phyloP scores from a whole-genome alignment of 2,888 invertebrate species.

The Rhimphoctona megacephalus region DNA sequence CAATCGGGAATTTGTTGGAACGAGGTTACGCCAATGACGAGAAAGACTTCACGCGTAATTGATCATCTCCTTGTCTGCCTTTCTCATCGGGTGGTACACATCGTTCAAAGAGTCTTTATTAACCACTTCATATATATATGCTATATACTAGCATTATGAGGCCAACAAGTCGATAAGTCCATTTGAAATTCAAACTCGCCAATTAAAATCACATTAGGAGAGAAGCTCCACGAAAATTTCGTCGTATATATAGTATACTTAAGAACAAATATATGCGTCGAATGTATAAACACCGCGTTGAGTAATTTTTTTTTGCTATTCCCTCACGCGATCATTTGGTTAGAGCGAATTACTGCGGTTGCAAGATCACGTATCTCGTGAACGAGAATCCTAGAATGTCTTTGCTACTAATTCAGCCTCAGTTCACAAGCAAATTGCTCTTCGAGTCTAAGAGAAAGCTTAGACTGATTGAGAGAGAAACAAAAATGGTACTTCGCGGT shows the following conservation, averaged over 20 bases:
- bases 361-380: conserved; percentile 15
- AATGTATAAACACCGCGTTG: conserved; percentile 25
- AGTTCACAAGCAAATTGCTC: background rate
- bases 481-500: background rate
- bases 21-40: conserved; percentile 69
- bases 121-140: background rate
- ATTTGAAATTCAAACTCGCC: conserved; percentile 83
- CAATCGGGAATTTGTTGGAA: conserved; percentile 59
- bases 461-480: background rate
- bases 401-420: conserved; percentile 29
- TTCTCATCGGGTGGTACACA: conserved; percentile 41
- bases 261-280: conserved; percentile 34
- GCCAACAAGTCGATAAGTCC: conserved; percentile 74
- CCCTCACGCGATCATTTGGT: conserved; percentile 14
- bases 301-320: conserved; percentile 41
- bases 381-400: conserved; percentile 23
- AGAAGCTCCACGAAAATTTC: conserved; percentile 65
- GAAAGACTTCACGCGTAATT: conserved; percentile 69
- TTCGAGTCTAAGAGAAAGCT: background rate
- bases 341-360: conserved; percentile 23
- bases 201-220: conserved; percentile 84
- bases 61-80: conserved; percentile 60
- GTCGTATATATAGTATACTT: conserved; percentile 37
- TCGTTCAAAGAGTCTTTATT: conserved; percentile 46
- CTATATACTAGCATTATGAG: conserved; percentile 57